These are phyloP conservation scores for Pterostichus niger DNA, from an alignment of 2,888 invertebrate species.

Conservation along the genomic window DNA sequence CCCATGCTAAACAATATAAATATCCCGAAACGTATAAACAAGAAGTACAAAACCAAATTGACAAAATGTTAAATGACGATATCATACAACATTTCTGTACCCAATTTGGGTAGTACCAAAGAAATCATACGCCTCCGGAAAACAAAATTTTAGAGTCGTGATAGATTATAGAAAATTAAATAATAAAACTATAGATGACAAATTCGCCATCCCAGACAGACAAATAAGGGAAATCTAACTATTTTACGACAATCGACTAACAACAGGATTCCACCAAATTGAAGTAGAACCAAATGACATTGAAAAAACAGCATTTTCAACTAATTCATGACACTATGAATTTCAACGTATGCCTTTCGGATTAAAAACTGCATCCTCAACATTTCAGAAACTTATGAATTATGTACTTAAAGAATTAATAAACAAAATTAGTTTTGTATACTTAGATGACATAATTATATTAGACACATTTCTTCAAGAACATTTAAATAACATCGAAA, in stretches of 20 bases:
- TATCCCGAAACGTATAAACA: no score
- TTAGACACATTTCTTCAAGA: constrained; percentile 22
- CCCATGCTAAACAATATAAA: no score
- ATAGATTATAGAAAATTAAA: constrained; percentile 71
- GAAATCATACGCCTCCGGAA: constrained; percentile 72
- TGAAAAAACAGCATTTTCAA: constrained; percentile 70
- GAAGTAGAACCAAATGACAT: constrained; percentile 63
- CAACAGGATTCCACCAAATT: constrained; percentile 70
- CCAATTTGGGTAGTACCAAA: constrained; percentile 74
- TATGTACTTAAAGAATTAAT: constrained; percentile 67
- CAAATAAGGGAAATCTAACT: no score
- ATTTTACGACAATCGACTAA: constrained; percentile 59
- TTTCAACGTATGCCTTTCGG: constrained; percentile 70
- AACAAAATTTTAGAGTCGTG: constrained; percentile 72
- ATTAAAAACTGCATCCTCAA: constrained; percentile 68
- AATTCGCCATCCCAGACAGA: no score
- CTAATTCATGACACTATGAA: constrained; percentile 69
- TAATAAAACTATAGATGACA: constrained; percentile 67
- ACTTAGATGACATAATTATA: constrained; percentile 71
- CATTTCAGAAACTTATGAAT: constrained; percentile 70
- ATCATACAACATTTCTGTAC: constrained; percentile 72
- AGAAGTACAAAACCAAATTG: no score
- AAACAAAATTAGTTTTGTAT: constrained; percentile 68
- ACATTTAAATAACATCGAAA: neutral
- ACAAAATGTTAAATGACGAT: constrained; percentile 70